Evolutionary conservation across 1,140 invertebrate genomes (phyloP).

Genomic region (Trachymyrmex cornetzi): DNA sequence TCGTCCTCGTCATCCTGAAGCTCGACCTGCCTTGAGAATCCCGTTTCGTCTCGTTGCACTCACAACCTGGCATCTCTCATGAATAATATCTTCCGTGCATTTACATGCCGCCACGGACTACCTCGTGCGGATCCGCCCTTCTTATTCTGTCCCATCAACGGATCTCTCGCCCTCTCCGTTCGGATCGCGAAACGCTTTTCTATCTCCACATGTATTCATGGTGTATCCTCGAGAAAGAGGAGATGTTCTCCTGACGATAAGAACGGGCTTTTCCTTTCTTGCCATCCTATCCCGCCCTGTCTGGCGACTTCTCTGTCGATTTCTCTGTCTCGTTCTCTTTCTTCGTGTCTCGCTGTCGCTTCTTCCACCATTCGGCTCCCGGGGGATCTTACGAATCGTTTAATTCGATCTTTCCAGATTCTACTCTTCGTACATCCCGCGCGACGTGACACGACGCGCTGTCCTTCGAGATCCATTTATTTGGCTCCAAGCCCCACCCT

Average conservation of each 20-base stretch:
- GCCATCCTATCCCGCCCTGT: not conserved
- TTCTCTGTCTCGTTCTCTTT: not conserved
- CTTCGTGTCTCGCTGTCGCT: not conserved
- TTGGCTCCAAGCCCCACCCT: conserved; percentile 39
- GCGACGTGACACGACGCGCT: conserved; percentile 24
- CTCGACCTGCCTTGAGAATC: conserved; percentile 75
- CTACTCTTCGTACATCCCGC: conserved; percentile 14
- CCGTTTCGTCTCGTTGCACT: conserved; percentile 80
- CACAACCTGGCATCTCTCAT: conserved; percentile 75
- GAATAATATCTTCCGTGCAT: conserved; percentile 80
- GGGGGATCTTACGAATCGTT: conserved; percentile 64
- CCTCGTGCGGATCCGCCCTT: conserved; percentile 11
- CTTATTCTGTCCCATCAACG: not conserved
- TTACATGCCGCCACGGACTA: conserved; percentile 64
- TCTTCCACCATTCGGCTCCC: not conserved
- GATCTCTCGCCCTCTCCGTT: conserved; percentile 29
- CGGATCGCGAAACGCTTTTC: conserved; percentile 52
- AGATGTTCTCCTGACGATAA: conserved; percentile 60
- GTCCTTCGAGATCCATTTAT: conserved; percentile 70
- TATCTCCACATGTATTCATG: conserved; percentile 43
- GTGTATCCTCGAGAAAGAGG: conserved; percentile 42
- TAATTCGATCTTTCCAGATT: conserved; percentile 67
- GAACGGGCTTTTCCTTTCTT: conserved; percentile 43
- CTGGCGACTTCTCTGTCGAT: conserved; percentile 5
- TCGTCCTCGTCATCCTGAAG: conserved; percentile 52